Conservation (phyloP, 2,888 invertebrate species). For the Pelosia muscerda region DNA sequence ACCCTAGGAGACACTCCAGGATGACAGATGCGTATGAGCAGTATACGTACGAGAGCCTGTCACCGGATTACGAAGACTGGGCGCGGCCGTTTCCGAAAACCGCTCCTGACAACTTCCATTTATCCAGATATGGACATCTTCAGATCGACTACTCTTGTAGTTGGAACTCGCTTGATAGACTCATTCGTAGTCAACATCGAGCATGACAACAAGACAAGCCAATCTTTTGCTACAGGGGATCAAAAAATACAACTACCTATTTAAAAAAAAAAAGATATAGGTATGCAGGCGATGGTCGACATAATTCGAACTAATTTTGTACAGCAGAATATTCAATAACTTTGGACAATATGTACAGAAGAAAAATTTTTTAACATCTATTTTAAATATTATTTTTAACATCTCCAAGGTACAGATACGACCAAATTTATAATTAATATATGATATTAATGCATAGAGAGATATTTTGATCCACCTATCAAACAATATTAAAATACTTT, state of each 20-base stretch:
- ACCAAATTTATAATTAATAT: too few species aligned
- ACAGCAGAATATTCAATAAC: too few species aligned
- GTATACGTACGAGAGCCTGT: constrained; percentile 77
- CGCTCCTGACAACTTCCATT: constrained; percentile 89
- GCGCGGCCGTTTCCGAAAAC: constrained; percentile 91
- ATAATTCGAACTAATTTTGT: not conserved
- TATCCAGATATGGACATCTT: constrained; percentile 92
- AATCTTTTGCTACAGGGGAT: not conserved
- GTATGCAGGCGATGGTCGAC: not conserved
- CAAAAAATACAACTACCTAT: constrained; percentile 7
- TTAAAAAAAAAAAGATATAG: too few species aligned
- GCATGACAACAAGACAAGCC: constrained; percentile 6
- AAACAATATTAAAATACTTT: not conserved
- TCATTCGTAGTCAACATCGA: constrained; percentile 87
- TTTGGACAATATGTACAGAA: too few species aligned
- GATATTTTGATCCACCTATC: not conserved
- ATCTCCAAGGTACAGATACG: too few species aligned
- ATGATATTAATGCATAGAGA: too few species aligned
- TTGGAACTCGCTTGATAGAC: constrained; percentile 93
- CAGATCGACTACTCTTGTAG: constrained; percentile 94
- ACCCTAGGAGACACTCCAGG: too few species aligned
- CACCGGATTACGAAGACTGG: constrained; percentile 86
- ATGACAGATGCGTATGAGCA: constrained; percentile 81
- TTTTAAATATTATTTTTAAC: too few species aligned
- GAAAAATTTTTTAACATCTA: too few species aligned